Percentiles rank a stretch among this genome's conserved stretches.
Evolutionary conservation across 2,797 vertebrate species (phyloP).

Genomic region (Anomalospiza imberbis): DNA sequence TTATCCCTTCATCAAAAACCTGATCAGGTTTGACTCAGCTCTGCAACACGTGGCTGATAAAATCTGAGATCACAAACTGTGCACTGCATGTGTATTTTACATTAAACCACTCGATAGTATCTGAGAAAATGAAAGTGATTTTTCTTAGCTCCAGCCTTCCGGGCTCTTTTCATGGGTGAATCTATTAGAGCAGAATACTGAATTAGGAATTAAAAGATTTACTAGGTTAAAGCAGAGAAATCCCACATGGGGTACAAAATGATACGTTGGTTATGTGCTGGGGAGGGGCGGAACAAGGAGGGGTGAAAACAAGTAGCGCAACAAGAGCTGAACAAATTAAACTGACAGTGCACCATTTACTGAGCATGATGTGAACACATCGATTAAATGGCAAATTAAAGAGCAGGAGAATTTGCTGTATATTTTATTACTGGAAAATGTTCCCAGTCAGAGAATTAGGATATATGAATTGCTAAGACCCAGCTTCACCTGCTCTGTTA

Average conservation of each 20-base stretch:
- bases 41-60: background rate
- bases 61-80: conserved; percentile 20
- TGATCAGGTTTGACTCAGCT: conserved; percentile 19
- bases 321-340: background rate
- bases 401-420: background rate
- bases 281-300: background rate
- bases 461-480: background rate
- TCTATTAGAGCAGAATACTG: conserved; percentile 19
- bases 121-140: conserved; percentile 51
- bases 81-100: conserved; percentile 13
- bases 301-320: background rate
- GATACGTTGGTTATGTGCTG: background rate
- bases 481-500: background rate
- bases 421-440: background rate
- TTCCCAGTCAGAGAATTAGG: background rate
- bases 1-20: conserved; percentile 27
- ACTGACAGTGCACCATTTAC: background rate
- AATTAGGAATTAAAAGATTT: conserved; percentile 54
- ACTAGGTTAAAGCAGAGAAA: conserved; percentile 20
- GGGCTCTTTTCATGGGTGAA: background rate
- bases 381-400: background rate
- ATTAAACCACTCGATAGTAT: background rate
- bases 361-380: background rate
- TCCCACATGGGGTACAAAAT: background rate
- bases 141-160: background rate